phyloP scores from a whole-genome alignment of 1,140 invertebrate species.

The Pararge aegeria region DNA sequence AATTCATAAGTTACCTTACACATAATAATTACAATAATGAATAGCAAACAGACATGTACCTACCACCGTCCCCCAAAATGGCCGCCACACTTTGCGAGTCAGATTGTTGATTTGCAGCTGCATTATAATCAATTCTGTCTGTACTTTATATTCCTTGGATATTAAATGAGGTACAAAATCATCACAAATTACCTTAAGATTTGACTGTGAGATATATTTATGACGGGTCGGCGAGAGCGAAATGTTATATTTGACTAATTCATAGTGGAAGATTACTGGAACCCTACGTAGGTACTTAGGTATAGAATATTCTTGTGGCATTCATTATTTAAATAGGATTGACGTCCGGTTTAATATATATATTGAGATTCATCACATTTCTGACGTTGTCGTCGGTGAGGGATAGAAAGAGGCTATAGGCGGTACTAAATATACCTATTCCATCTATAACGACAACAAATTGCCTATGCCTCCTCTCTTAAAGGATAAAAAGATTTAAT shows the following conservation, averaged over 20 bases:
- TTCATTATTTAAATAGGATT: not conserved
- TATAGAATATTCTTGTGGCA: conserved; percentile 3
- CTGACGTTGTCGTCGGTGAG: not conserved
- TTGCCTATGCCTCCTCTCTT: too few species aligned
- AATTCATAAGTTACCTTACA: conserved; percentile 36
- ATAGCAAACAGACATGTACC: conserved; percentile 40
- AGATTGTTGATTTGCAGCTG: conserved; percentile 70
- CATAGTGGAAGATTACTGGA: conserved; percentile 58
- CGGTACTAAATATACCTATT: too few species aligned
- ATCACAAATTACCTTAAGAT: conserved; percentile 78
- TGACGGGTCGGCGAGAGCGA: conserved; percentile 44
- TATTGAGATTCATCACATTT: too few species aligned
- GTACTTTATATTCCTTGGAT: conserved; percentile 79
- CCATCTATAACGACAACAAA: too few species aligned
- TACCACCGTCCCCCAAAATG: conserved; percentile 38
- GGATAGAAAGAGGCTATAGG: not conserved
- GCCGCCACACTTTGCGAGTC: conserved; percentile 59
- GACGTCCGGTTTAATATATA: not conserved
- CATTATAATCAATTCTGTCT: conserved; percentile 62
- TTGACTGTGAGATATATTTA: conserved; percentile 78
- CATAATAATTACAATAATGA: conserved; percentile 63
- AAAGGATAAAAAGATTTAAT: too few species aligned
- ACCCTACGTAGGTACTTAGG: conserved; percentile 18
- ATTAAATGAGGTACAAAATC: conserved; percentile 78
- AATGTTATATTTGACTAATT: conserved; percentile 50